Evolutionary conservation across 92 coral and sea anemone genomes (phyloP).

Genomic region (Pocillopora meandrina): DNA sequence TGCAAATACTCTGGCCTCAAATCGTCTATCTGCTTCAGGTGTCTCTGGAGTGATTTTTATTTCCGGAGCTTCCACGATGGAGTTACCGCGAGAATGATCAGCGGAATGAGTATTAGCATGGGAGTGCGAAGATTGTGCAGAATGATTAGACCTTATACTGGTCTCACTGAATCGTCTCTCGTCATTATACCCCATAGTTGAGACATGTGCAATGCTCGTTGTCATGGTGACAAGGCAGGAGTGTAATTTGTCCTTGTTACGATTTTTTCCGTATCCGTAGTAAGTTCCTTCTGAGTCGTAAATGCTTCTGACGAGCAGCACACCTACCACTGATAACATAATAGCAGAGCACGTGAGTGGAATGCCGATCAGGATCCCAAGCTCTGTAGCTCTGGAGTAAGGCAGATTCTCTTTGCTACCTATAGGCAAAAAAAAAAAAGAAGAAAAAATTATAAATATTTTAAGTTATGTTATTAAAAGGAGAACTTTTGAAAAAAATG

Average conservation of each 20-base stretch:
- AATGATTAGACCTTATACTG: constrained; percentile 3
- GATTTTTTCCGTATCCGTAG: constrained; percentile 76
- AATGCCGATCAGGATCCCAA: constrained; percentile 77
- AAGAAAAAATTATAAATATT: too few relatives aligned
- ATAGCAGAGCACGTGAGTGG: constrained; percentile 74
- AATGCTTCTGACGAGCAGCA: constrained; percentile 68
- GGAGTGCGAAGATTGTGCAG: constrained; percentile 24
- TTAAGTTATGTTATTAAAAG: not conserved
- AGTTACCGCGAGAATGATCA: constrained; percentile 29
- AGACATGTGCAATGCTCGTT: constrained; percentile 81
- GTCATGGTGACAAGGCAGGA: constrained; percentile 67
- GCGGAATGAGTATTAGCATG: constrained; percentile 28
- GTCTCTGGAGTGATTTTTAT: constrained; percentile 43
- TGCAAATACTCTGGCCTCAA: constrained; percentile 27
- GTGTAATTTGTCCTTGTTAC: constrained; percentile 73
- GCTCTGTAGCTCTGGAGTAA: constrained; percentile 73
- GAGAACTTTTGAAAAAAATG: not conserved
- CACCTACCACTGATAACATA: constrained; percentile 66
- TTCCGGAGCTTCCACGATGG: constrained; percentile 55
- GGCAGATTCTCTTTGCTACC: constrained; percentile 51
- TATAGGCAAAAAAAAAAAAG: not conserved
- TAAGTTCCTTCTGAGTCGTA: constrained; percentile 76
- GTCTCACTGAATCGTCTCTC: constrained; percentile 47
- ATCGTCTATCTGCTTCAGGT: constrained; percentile 11
- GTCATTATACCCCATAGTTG: constrained; percentile 52